phyloP scores from a whole-genome alignment of 2,888 invertebrate species.

The Sepiola atlantica region DNA sequence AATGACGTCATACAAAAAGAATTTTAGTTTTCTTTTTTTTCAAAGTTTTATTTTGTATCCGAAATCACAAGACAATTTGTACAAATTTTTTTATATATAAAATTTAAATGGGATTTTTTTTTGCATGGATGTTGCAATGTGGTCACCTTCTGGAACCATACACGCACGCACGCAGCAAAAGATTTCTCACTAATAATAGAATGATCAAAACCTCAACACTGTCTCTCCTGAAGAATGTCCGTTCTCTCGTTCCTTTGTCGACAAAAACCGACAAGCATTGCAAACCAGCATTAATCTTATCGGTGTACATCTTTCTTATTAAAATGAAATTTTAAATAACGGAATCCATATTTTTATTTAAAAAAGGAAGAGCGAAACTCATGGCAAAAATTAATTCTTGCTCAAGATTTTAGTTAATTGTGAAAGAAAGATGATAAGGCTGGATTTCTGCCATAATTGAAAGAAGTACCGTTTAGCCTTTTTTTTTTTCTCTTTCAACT shows the following conservation, averaged over 20 bases:
- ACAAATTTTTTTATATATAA: conserved; percentile 45
- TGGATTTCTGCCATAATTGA: neutral
- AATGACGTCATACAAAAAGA: conserved; percentile 34
- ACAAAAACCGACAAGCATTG: neutral
- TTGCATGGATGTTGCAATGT: neutral
- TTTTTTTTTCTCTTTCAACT: neutral
- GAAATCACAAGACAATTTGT: conserved; percentile 47
- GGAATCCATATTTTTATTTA: neutral
- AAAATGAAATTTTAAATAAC: neutral
- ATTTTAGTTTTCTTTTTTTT: neutral
- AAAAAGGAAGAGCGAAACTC: neutral
- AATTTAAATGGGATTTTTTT: conserved; percentile 36
- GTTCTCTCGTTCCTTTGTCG: neutral
- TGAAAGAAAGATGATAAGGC: neutral
- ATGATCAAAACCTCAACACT: conserved; percentile 32
- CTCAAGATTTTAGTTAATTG: neutral
- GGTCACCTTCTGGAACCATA: neutral
- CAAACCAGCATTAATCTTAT: neutral
- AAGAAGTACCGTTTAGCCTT: neutral
- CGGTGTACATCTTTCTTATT: neutral
- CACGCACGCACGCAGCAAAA: neutral
- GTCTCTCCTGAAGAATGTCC: neutral
- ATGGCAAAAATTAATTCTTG: neutral
- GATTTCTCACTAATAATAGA: neutral
- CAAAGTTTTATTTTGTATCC: conserved; percentile 21